Evolutionary conservation across 2,797 vertebrate genomes (phyloP), one percentile per base, ranked within the genome.

Genomic region (Betta splendens): DNA sequence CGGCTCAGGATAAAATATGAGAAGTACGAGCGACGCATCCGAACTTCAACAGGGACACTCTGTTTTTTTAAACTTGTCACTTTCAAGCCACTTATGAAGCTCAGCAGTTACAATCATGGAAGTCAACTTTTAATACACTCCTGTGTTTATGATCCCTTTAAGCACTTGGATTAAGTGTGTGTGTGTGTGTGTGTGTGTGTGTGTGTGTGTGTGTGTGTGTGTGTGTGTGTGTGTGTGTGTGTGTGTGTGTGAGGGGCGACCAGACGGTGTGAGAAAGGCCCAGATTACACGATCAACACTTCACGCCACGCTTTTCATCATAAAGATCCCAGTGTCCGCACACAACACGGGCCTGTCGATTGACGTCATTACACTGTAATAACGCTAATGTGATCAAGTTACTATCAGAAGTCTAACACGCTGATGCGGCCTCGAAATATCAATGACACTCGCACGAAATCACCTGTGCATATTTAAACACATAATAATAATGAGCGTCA

Each of bases 41-140:
- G 42, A 5, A 22, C 20, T 43, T 46, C 11, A 21, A 43, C 5
- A 32, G 23, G 2, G 49, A 21, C 13, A 2, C 21, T 44, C 6
- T 15, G 15, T 10, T 53, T 66, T 64, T 45, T 37, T 21, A 8
- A 31, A 42, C 4, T 39, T 10, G 5, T 29, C 47, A 32, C 50
- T 17, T 29, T 43, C 1, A 13, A 51, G 37, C 16, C 39, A 31
- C 25, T 53, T 57, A 18, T 62, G 38, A 58, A 64, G 28, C 29
- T 44, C 5, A 23, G 45, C 28, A 57, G 36, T 39, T 29, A 42
- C 37, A 42, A 31, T 28, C 35, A 28, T 21, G 48, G 29, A 40
- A 61, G 55, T 80, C 75, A 68, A 65, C 50, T 54, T 81, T 79
- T 67, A 68, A 81, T 77, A 72, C 67, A 64, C 67, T 68, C 26